phyloP scores from a whole-genome alignment of 2,888 invertebrate genomes.

The Perithous albicinctus region DNA sequence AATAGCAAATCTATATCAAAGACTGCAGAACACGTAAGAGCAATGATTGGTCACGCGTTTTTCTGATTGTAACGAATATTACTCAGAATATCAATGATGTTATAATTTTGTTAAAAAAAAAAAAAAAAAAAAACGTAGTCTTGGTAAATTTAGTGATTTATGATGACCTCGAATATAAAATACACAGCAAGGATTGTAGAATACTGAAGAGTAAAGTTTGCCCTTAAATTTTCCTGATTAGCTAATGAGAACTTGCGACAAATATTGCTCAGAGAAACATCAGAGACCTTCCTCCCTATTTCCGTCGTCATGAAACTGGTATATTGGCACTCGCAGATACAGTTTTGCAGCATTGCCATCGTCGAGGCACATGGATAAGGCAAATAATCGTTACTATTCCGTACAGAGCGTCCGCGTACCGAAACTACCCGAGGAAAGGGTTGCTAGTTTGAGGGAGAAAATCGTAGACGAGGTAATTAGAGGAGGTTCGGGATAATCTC shows the following conservation, averaged over 20 bases:
- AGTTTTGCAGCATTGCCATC: constrained; percentile 9
- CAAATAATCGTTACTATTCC: constrained; percentile 31
- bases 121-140: too few relatives aligned
- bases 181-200: too few relatives aligned
- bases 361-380: constrained; percentile 35
- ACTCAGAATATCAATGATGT: too few relatives aligned
- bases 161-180: too few relatives aligned
- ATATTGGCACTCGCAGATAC: background rate
- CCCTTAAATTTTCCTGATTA: background rate
- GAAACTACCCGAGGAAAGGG: background rate
- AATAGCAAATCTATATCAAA: too few relatives aligned
- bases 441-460: constrained; percentile 9
- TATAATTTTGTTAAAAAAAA: too few relatives aligned
- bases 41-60: background rate
- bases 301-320: background rate
- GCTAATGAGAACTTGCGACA: constrained; percentile 21
- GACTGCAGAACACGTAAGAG: background rate
- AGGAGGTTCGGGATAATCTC: background rate
- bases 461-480: constrained; percentile 12
- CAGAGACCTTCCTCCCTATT: background rate
- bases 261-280: constrained; percentile 4
- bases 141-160: too few relatives aligned
- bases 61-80: constrained; percentile 15
- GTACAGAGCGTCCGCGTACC: background rate
- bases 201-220: background rate